These are phyloP conservation scores for Enteromius fasciolatus DNA, from an alignment of 2,797 vertebrate species.

Conservation along the genomic window DNA sequence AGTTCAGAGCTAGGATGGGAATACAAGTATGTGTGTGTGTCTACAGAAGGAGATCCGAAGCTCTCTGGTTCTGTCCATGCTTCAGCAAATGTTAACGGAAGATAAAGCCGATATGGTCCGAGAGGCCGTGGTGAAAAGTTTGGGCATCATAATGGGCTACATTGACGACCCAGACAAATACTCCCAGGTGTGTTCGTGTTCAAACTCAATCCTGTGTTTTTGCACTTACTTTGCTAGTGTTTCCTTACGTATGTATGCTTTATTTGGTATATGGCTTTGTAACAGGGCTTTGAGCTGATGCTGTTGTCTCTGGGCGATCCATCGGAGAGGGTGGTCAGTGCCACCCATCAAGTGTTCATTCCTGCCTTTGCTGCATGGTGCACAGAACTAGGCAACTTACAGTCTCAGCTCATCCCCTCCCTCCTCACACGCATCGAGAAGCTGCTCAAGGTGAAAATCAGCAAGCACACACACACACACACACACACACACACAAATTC, in stretches of 20 bases:
- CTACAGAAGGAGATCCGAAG: slow-evolving; percentile 97
- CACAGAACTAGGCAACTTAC: slow-evolving; percentile 90
- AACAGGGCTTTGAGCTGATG: slow-evolving; percentile 94
- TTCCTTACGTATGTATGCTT: slow-evolving; percentile 1
- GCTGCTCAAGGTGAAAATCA: slow-evolving; percentile 84
- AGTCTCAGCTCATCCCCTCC: slow-evolving; percentile 91
- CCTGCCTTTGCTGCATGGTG: slow-evolving; percentile 98
- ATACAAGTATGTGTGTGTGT: slow-evolving; percentile 16
- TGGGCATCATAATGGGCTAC: slow-evolving; percentile 97
- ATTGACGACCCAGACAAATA: slow-evolving; percentile 98
- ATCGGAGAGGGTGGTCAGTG: slow-evolving; percentile 94
- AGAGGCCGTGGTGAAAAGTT: slow-evolving; percentile 98
- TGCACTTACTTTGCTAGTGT: slow-evolving; percentile 58
- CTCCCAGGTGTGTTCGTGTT: slow-evolving; percentile 81
- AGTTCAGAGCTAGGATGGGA: not conserved
- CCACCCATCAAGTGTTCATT: slow-evolving; percentile 97
- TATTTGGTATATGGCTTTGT: slow-evolving; percentile 31
- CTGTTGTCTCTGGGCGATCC: slow-evolving; percentile 92
- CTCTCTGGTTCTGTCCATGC: slow-evolving; percentile 96
- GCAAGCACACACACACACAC: not conserved
- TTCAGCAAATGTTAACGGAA: slow-evolving; percentile 98
- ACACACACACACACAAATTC: not conserved
- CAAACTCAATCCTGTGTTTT: slow-evolving; percentile 4
- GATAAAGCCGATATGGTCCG: slow-evolving; percentile 98
- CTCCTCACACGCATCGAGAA: slow-evolving; percentile 94